Evolutionary conservation across 2,113 vertebrate species (phyloP).

Genomic region (Cyprichromis sp.): DNA sequence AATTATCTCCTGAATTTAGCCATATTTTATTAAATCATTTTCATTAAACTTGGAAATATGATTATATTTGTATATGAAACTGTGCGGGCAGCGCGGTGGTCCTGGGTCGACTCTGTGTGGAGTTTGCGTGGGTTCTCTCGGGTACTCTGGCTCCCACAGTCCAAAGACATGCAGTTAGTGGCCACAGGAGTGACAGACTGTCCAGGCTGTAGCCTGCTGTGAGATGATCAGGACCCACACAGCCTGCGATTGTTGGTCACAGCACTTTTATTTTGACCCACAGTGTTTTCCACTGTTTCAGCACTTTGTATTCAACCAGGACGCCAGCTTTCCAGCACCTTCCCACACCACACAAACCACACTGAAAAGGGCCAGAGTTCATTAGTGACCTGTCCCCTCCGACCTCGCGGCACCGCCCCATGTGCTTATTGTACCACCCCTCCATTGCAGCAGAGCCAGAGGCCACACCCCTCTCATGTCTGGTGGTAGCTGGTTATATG

Average conservation of each 20-base stretch:
- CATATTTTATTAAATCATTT: neutral
- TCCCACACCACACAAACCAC: neutral
- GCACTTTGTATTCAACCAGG: fast-evolving
- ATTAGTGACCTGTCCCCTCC: neutral
- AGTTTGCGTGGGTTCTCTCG: neutral
- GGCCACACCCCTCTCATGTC: neutral
- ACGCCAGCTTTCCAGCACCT: fast-evolving
- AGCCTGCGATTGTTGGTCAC: fast-evolving
- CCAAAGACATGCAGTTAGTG: neutral
- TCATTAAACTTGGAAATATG: neutral
- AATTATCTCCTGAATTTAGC: neutral
- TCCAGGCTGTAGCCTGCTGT: neutral
- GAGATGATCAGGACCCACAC: neutral
- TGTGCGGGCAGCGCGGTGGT: neutral
- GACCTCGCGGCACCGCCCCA: fast-evolving
- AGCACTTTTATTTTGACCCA: neutral
- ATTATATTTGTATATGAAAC: neutral
- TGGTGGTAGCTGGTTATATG: neutral
- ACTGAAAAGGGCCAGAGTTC: neutral
- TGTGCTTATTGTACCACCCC: neutral
- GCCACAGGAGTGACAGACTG: neutral
- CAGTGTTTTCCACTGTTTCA: neutral
- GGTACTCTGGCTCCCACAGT: neutral
- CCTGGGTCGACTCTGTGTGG: neutral
- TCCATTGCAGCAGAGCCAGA: neutral